phyloP scores from a whole-genome alignment of 2,888 invertebrate species.

The Sinohyriopsis cumingii region DNA sequence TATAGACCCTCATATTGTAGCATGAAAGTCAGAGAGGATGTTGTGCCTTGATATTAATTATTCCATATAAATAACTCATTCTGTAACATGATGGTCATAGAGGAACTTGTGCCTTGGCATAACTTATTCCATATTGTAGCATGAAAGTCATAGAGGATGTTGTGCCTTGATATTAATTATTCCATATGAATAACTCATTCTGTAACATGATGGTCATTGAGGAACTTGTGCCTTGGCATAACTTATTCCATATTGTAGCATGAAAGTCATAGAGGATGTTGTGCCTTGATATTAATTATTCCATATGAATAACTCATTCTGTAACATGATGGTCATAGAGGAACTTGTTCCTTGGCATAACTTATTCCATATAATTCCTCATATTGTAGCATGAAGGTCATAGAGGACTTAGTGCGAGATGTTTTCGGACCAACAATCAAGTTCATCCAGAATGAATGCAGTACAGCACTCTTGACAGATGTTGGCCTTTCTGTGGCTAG shows the following conservation, averaged over 20 bases:
- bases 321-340: constrained; percentile 40
- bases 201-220: constrained; percentile 64
- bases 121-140: too few relatives aligned
- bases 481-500: constrained; percentile 34
- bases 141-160: too few relatives aligned
- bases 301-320: background rate
- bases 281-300: too few relatives aligned
- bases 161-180: too few relatives aligned
- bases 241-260: too few relatives aligned
- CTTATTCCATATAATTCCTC: too few relatives aligned
- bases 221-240: too few relatives aligned
- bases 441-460: constrained; percentile 60
- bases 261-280: too few relatives aligned
- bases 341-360: too few relatives aligned
- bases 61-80: background rate
- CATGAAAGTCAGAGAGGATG: constrained; percentile 59
- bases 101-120: constrained; percentile 2
- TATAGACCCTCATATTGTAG: constrained; percentile 32
- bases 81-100: constrained; percentile 63
- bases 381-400: constrained; percentile 59
- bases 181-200: background rate
- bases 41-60: constrained; percentile 33
- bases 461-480: constrained; percentile 54
- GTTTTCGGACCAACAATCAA: constrained; percentile 64
- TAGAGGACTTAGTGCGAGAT: constrained; percentile 61